These are phyloP conservation scores for Andricus grossulariae DNA, from an alignment of 1,140 invertebrate genomes.

Conservation along the genomic window DNA sequence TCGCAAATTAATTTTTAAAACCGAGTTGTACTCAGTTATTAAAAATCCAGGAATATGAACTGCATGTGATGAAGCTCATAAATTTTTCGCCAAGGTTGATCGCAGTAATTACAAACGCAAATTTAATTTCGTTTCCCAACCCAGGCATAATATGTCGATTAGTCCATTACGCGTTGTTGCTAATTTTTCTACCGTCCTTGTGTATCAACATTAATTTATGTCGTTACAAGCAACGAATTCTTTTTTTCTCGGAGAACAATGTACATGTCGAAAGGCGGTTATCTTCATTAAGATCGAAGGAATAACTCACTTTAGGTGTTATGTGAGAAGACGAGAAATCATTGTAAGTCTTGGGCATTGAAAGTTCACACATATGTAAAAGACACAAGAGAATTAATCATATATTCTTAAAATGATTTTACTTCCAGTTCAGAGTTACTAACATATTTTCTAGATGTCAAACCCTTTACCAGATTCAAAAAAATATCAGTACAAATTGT, in stretches of 20 bases:
- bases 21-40: no score
- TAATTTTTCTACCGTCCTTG: constrained; percentile 44
- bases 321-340: constrained; percentile 54
- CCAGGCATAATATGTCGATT: not conserved
- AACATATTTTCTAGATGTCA: no score
- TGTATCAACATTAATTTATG: constrained; percentile 50
- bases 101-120: no score
- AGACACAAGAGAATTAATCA: constrained; percentile 8
- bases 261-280: constrained; percentile 54
- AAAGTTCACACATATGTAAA: constrained; percentile 28
- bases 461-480: no score
- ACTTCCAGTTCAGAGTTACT: no score
- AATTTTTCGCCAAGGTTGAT: no score
- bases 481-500: no score
- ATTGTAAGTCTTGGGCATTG: constrained; percentile 35
- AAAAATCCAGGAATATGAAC: no score
- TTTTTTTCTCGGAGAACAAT: constrained; percentile 49
- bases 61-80: no score
- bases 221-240: constrained; percentile 42
- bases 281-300: constrained; percentile 50
- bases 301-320: constrained; percentile 52
- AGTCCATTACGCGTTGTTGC: not conserved
- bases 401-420: constrained; percentile 9
- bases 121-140: no score
- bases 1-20: not conserved